These are phyloP conservation scores for Ceraclea dissimilis DNA, from an alignment of 2,888 invertebrate genomes.

Conservation along the genomic window DNA sequence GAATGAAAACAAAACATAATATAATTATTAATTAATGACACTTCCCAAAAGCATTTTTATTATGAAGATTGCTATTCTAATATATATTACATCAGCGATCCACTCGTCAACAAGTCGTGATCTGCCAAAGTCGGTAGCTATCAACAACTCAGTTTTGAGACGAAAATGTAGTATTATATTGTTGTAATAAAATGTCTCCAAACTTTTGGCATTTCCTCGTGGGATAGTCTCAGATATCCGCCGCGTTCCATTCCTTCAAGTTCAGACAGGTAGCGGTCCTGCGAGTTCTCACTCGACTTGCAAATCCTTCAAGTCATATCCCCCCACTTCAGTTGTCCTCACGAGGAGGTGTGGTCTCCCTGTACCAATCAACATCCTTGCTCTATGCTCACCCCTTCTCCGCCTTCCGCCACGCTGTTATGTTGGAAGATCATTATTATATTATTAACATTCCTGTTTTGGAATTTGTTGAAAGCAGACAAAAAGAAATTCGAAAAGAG, in stretches of 20 bases:
- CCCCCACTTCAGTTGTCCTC: neutral
- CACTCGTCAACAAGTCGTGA: too few relatives aligned
- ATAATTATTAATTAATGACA: too few relatives aligned
- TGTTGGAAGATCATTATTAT: conserved; percentile 12
- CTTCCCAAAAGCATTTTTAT: too few relatives aligned
- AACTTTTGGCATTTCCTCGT: neutral
- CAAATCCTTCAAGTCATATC: conserved; percentile 3
- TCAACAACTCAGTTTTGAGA: too few relatives aligned
- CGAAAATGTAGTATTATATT: too few relatives aligned
- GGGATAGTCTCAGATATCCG: neutral
- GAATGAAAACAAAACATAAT: too few relatives aligned
- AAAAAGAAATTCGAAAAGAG: too few relatives aligned
- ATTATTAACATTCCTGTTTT: conserved; percentile 11
- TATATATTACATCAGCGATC: too few relatives aligned
- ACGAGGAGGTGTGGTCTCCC: conserved; percentile 7
- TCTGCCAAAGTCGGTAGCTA: too few relatives aligned
- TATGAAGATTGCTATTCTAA: too few relatives aligned
- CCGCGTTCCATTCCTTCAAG: neutral
- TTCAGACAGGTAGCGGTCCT: neutral
- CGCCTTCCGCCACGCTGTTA: conserved; percentile 2
- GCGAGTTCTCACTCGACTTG: neutral
- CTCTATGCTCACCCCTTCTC: neutral
- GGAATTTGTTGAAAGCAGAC: neutral
- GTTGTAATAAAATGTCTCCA: too few relatives aligned
- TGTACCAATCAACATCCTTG: neutral